phyloP scores from a whole-genome alignment of 2,888 invertebrate species.

The Phortica okadai region DNA sequence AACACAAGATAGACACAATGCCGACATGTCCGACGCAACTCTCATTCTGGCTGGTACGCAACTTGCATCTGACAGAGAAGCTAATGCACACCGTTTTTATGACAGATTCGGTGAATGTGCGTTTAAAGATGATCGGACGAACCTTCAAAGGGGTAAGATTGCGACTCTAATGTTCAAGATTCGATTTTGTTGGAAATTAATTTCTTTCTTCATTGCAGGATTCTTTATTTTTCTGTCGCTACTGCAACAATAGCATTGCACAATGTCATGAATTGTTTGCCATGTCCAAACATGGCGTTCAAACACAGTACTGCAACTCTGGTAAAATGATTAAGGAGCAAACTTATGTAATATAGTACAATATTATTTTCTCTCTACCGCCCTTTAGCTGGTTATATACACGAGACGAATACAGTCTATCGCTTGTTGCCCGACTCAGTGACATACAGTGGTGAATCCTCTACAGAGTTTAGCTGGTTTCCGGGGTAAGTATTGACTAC shows the following conservation, averaged over 20 bases:
- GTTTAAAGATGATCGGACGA: conserved; percentile 78
- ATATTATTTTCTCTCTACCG: background rate
- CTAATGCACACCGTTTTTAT: conserved; percentile 81
- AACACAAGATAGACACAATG: conserved; percentile 77
- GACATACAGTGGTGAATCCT: conserved; percentile 78
- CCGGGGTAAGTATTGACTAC: conserved; percentile 78
- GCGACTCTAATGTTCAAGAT: background rate
- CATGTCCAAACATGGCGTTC: conserved; percentile 88
- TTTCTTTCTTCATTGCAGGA: conserved; percentile 70
- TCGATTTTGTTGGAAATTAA: background rate
- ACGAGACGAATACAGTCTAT: conserved; percentile 86
- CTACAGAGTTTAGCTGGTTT: conserved; percentile 89
- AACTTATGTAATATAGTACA: background rate
- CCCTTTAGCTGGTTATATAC: conserved; percentile 81
- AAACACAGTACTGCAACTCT: conserved; percentile 88
- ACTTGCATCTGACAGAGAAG: conserved; percentile 83
- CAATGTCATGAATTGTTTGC: conserved; percentile 85
- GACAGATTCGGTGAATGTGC: conserved; percentile 82
- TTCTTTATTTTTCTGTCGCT: conserved; percentile 79
- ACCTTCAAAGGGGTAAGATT: conserved; percentile 66
- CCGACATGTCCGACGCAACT: conserved; percentile 83
- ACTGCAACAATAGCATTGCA: conserved; percentile 80
- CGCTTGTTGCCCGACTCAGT: conserved; percentile 77
- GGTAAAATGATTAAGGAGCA: conserved; percentile 64
- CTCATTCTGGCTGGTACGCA: conserved; percentile 89